Evolutionary conservation across 1,140 invertebrate genomes (phyloP).

Genomic region (Drosophila pruinosa): DNA sequence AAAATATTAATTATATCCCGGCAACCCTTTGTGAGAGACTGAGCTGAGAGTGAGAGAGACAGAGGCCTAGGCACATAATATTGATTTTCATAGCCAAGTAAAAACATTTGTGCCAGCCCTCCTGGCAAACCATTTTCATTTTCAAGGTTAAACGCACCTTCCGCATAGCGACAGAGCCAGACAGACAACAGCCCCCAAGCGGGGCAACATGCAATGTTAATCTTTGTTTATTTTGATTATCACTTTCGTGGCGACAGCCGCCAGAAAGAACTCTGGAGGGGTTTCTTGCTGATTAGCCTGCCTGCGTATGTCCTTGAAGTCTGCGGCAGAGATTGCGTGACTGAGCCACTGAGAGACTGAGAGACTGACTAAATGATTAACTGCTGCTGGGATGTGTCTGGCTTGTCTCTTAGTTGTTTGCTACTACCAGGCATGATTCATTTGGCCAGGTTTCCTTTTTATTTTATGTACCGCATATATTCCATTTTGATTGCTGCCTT

Average conservation of each 20-base stretch:
- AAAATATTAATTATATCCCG: slow-evolving; percentile 63
- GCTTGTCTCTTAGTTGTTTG: not conserved
- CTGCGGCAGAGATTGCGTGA: slow-evolving; percentile 21
- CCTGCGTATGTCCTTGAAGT: slow-evolving; percentile 58
- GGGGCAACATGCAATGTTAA: slow-evolving; percentile 43
- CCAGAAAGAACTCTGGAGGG: not conserved
- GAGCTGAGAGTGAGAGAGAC: not conserved
- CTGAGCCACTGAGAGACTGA: slow-evolving; percentile 19
- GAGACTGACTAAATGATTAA: slow-evolving; percentile 22
- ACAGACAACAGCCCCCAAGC: not conserved
- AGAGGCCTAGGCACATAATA: slow-evolving; percentile 11
- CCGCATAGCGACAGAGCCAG: not conserved
- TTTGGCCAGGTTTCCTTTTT: slow-evolving; percentile 17
- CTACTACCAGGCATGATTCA: slow-evolving; percentile 53
- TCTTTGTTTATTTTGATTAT: slow-evolving; percentile 79
- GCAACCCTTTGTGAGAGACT: slow-evolving; percentile 35
- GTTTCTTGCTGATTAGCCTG: slow-evolving; percentile 49
- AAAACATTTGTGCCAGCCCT: not conserved
- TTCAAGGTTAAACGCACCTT: slow-evolving; percentile 60
- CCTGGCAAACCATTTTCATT: slow-evolving; percentile 23
- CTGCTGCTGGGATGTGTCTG: slow-evolving; percentile 10
- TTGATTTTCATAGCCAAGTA: slow-evolving; percentile 61
- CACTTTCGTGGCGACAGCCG: slow-evolving; percentile 47
- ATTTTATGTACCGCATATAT: slow-evolving; percentile 23
- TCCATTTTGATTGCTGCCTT: slow-evolving; percentile 63